Evolutionary conservation across 35 echinoderm and acorn worm species (phyloP).

Genomic region (Strongylocentrotus purpuratus): DNA sequence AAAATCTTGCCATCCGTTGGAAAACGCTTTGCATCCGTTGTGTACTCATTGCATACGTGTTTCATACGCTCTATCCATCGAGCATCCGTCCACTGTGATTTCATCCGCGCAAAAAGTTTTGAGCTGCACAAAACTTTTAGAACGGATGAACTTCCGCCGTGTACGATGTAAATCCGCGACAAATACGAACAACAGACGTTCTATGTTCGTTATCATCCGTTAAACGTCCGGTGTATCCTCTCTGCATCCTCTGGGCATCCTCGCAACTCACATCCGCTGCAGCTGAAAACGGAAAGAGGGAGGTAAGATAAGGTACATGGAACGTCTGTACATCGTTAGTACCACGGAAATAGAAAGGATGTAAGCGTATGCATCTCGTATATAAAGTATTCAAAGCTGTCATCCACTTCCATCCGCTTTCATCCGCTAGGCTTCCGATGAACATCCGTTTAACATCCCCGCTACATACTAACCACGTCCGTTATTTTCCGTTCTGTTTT

Average conservation of each 20-base stretch:
- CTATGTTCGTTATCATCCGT: constrained; percentile 23
- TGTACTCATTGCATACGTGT: constrained; percentile 14
- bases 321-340: constrained; percentile 30
- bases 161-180: constrained; percentile 28
- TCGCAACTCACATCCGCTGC: constrained; percentile 36
- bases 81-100: constrained; percentile 33
- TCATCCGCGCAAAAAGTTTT: constrained; percentile 25
- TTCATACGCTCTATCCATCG: constrained; percentile 25
- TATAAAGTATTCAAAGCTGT: neutral
- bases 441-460: constrained; percentile 36
- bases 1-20: constrained; percentile 6
- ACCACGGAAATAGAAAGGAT: neutral
- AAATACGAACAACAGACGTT: constrained; percentile 35
- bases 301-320: constrained; percentile 21
- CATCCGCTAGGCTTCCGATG: constrained; percentile 28
- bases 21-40: neutral
- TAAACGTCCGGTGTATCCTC: constrained; percentile 17
- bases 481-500: constrained; percentile 27
- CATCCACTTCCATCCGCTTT: constrained; percentile 35
- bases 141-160: neutral
- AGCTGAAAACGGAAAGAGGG: constrained; percentile 20
- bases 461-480: constrained; percentile 2
- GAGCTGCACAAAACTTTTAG: constrained; percentile 24
- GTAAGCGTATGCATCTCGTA: neutral
- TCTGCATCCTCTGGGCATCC: constrained; percentile 19